Base-by-base conservation (phyloP, 2,797 vertebrate genomes). In the Paguma larvata region DNA sequence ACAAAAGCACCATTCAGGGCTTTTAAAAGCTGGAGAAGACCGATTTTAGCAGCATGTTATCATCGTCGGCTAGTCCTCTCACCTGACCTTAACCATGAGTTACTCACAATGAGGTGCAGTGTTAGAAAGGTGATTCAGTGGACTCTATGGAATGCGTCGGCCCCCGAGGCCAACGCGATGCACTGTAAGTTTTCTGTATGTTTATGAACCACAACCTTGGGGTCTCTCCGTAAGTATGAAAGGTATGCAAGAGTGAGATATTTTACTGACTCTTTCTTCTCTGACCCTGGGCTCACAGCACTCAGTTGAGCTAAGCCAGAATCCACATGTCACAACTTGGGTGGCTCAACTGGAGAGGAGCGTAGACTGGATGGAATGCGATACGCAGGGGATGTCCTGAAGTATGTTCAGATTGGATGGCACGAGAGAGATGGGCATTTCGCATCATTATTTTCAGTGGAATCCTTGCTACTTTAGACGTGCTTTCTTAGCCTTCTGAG, bases 271-370 rank as follows among this genome's bases (percentile, higher is more conserved):
- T 84, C 18, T 27, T 89, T 84, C 18, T 27, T 89, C 63, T 78
- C 0, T 90, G 89, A 51, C 59, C 86, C 53, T 53, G 46, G 82
- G 41, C 89, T 94, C 48, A 46, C 51, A 67, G 78, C 41, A 15
- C 48, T 92, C 34, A n/a, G 30, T 44, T 12, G 70, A 96, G 53
- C 91, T 85, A 51, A 79, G 73, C 80, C 80, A 90, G 85, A 51
- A 83, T 86, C 88, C 30, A 25, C 87, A 84, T 88, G 68, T 93
- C 44, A 77, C 89, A 84, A 84, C 92, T 95, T 97, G 94, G 93
- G 94, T 95, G 94, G 95, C 92, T 98, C 88, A 79, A 53, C 56
- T 67, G 65, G 67, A 56, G 67, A 90, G 27, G 30, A 59, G 73
- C 63, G 83, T 65, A 59, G 93, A 97, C 38, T 19, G 41, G 13